Evolutionary conservation across 1,140 invertebrate genomes (phyloP), one percentile per base, ranked within the genome.

Genomic region (Dendroctonus valens): DNA sequence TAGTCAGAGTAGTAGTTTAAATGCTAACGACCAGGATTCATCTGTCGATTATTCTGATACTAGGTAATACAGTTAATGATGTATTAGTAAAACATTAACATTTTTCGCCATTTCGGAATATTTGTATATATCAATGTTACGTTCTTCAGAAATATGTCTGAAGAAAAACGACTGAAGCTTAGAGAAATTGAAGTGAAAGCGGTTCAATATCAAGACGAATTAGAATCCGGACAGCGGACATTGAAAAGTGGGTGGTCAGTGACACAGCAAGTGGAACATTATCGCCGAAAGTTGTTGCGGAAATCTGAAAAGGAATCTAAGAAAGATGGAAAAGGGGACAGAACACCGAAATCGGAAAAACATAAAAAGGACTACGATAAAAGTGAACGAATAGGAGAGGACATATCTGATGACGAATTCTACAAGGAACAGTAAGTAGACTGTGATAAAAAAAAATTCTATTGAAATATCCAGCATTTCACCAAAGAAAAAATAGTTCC

Each of bases 101-200:
- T 58, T 46, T 48, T 61, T 12, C 2, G 26, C 5, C 12, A 65
- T 5, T 53, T 9, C 7, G 7, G 55, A 11, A 9, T 63, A 38
- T 38, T 67, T 67, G 11, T 59, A 40, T 40, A 6, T 44, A 66
- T 51, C 8, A 38, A 11, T 61, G 42, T 54, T 63, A 26, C 26
- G 26, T 26, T 26, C 26, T 65, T 61, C 70, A 78, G 77, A 69
- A 75, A 73, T 67, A 74, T 77, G 71, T 83, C 85, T 75, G 89
- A 94, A 79, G 89, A 93, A 76, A 86, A 89, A 70, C 84, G 95
- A 44, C 87, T 86, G 68, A 91, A 91, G 78, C 80, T 98, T 44
- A 83, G 95, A 57, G 94, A 97, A 79, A 93, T 98, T 72, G 96
- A 98, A 83, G 81, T 97, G 49, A 95, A 96, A 82, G 93, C 94